These are phyloP conservation scores for Phlogophora meticulosa DNA, from an alignment of 2,888 invertebrate genomes.

Conservation along the genomic window DNA sequence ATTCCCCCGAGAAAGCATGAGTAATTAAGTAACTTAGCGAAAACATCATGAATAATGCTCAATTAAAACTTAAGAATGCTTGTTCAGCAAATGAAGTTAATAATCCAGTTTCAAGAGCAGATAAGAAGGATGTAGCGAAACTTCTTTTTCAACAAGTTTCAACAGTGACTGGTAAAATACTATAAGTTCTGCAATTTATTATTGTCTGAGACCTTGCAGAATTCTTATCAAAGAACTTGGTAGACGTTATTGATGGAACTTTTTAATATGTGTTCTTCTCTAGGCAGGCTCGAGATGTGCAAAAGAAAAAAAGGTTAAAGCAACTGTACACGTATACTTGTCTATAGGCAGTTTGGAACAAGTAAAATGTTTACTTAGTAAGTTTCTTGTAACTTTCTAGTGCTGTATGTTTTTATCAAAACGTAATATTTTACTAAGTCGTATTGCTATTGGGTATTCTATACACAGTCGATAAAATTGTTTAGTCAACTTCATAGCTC, in stretches of 20 bases:
- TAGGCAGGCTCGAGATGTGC: conserved; percentile 16
- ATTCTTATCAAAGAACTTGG: conserved; percentile 61
- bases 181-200: conserved; percentile 66
- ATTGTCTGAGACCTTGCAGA: conserved; percentile 59
- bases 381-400: conserved; percentile 16
- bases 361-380: conserved; percentile 10
- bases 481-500: no score
- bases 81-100: conserved; percentile 70
- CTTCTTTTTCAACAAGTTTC: conserved; percentile 61
- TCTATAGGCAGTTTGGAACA: conserved; percentile 10
- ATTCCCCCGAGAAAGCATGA: conserved; percentile 66
- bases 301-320: conserved; percentile 30
- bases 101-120: conserved; percentile 65
- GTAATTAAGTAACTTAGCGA: conserved; percentile 67
- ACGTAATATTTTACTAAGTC: not conserved
- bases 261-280: conserved; percentile 58
- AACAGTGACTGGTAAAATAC: conserved; percentile 49
- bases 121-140: conserved; percentile 59
- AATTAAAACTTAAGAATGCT: conserved; percentile 70
- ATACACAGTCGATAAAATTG: not conserved
- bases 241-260: conserved; percentile 63
- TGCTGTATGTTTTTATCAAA: not conserved
- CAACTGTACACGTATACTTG: no score
- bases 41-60: conserved; percentile 74
- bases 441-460: not conserved